A percentile compares a stretch with the other conserved stretches of the same genome.
phyloP scores from a whole-genome alignment of 1,140 invertebrate genomes.

The Drosophila nikananu region DNA sequence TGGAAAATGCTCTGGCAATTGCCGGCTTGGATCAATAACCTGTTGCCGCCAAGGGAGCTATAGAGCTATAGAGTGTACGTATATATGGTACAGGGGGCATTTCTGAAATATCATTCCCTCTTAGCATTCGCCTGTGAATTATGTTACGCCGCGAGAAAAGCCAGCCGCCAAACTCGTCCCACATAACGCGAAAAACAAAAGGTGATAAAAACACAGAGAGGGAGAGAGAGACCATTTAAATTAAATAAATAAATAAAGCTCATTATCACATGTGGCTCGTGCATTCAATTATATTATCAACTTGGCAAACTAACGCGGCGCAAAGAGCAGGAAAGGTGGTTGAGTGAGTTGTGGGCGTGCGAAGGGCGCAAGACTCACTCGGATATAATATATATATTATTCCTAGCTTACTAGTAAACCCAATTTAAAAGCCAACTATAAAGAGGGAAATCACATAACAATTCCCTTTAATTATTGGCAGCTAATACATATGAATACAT shows the following conservation, averaged over 20 bases:
- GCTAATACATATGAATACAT: constrained; percentile 41
- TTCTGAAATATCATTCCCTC: constrained; percentile 5
- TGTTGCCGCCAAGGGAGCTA: constrained; percentile 46
- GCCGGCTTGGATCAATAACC: constrained; percentile 72
- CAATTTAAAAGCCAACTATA: constrained; percentile 14
- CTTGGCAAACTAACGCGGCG: constrained; percentile 9
- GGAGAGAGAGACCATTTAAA: constrained; percentile 30
- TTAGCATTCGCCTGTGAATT: constrained; percentile 46
- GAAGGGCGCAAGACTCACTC: too few species aligned
- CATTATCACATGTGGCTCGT: constrained; percentile 79
- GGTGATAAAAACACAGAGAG: not conserved
- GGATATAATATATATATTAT: constrained; percentile 4
- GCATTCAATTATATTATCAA: constrained; percentile 75
- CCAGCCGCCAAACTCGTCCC: constrained; percentile 27
- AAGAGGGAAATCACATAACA: constrained; percentile 29
- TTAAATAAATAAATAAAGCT: constrained; percentile 80
- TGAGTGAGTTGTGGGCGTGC: not conserved
- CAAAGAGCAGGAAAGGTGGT: not conserved
- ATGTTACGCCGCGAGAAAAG: constrained; percentile 19
- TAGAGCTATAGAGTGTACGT: not conserved
- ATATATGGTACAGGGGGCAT: not conserved
- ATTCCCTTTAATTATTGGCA: constrained; percentile 23
- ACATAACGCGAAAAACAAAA: constrained; percentile 37
- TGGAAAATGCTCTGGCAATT: constrained; percentile 16
- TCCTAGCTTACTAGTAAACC: not conserved